Evolutionary conservation across 1,140 invertebrate genomes (phyloP), one percentile per base, ranked within the genome.

Genomic region (Drosophila persimilis): DNA sequence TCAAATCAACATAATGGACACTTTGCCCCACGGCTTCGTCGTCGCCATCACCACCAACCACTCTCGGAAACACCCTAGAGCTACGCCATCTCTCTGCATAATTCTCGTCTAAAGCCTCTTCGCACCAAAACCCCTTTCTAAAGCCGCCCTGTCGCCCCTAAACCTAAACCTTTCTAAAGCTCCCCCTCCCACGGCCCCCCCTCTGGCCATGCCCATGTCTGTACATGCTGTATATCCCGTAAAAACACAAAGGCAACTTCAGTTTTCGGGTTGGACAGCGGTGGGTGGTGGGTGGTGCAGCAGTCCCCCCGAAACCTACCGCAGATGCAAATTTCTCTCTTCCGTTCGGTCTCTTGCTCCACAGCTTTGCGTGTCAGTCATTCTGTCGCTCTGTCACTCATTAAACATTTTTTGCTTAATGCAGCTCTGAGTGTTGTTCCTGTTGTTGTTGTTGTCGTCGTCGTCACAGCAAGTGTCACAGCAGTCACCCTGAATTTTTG

Each of bases 1-100:
- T 88, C 83, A 86, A 86, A 86, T 86, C 83, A 86, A 79, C 83
- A 86, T 86, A 86, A 86, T 86, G 83, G 83, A 86, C 83, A 86
- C 78, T 86, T 86, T 86, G 84, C 83, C 83, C 73, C 59, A 54
- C 65, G 72, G 83, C 83, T 67, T 44, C 47, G 43, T 56, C 47
- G 43, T 56, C 78, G 57, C 44, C 35, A 39, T 13, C 35, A 39
- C 26, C 54, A 7, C 9, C 6, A 2, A 7, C 22, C 67, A 24
- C 22, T 7, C 45, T 11, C 44, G 17, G 7, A 0, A 24, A 2
- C 20, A 15, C 41, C 29, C 39, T 15, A 26, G 24, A 26, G 24
- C 24, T 5, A 26, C 24, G 5, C 13, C 5, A 15, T 8, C 51
- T 44, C 41, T 62, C 62, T 31, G 60, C 59, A 9, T 3, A 9